These are phyloP conservation scores for Lampropteryx suffumata DNA, from an alignment of 2,888 invertebrate species.

Conservation along the genomic window DNA sequence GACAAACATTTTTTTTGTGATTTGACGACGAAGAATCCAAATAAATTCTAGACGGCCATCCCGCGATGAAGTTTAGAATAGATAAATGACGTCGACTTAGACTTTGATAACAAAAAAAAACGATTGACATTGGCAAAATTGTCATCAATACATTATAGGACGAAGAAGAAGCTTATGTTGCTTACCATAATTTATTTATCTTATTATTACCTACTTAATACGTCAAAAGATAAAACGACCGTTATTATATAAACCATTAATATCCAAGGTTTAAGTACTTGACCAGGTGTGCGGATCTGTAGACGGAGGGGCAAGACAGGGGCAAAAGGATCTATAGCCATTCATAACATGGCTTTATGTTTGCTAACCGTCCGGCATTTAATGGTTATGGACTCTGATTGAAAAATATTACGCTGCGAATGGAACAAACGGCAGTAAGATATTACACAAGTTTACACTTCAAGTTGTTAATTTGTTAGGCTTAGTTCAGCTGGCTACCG, in stretches of 20 bases:
- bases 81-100: no score
- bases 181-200: background rate
- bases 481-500: no score
- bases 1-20: no score
- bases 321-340: slow-evolving; percentile 21
- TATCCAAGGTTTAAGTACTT: slow-evolving; percentile 8
- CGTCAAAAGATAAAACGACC: slow-evolving; percentile 7
- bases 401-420: slow-evolving; percentile 45
- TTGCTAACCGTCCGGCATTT: slow-evolving; percentile 41
- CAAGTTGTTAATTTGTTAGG: no score
- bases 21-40: no score
- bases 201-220: slow-evolving; percentile 1
- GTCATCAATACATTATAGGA: no score
- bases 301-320: slow-evolving; percentile 17
- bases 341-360: slow-evolving; percentile 45
- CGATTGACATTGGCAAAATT: no score
- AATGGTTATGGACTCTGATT: slow-evolving; percentile 55
- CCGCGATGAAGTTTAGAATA: no score
- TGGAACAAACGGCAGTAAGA: background rate
- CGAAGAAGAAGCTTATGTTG: no score
- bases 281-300: slow-evolving; percentile 28
- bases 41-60: no score
- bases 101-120: no score
- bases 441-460: no score
- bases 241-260: slow-evolving; percentile 14